These are phyloP conservation scores for Pomacea canaliculata DNA, from an alignment of 2,888 invertebrate species.

Conservation along the genomic window DNA sequence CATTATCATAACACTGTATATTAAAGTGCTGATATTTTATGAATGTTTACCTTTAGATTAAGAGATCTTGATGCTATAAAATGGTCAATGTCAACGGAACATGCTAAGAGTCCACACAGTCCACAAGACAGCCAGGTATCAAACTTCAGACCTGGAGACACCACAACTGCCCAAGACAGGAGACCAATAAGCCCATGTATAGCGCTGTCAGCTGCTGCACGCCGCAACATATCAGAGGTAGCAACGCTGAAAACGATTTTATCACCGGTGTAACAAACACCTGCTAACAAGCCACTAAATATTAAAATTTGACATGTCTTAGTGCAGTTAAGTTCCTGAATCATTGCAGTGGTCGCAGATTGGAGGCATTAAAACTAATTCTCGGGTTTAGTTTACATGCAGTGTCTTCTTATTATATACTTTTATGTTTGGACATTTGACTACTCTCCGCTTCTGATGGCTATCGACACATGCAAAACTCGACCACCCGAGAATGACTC, in stretches of 20 bases:
- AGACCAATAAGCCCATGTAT: slow-evolving; percentile 36
- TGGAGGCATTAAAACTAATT: too few species aligned
- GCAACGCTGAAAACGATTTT: slow-evolving; percentile 3
- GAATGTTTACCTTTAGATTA: slow-evolving; percentile 29
- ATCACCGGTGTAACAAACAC: slow-evolving; percentile 25
- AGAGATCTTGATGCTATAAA: slow-evolving; percentile 35
- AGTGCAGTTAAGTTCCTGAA: too few species aligned
- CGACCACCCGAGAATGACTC: too few species aligned
- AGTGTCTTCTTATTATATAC: too few species aligned
- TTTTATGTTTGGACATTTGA: too few species aligned
- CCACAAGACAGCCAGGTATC: slow-evolving; percentile 23
- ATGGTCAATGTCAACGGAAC: slow-evolving; percentile 35
- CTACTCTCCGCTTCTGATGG: too few species aligned
- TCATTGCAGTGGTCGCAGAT: too few species aligned
- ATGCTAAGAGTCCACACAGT: slow-evolving; percentile 31
- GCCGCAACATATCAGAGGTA: slow-evolving; percentile 11
- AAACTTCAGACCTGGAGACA: slow-evolving; percentile 10
- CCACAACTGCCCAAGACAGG: slow-evolving; percentile 36
- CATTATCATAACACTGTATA: too few species aligned
- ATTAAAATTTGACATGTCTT: background rate
- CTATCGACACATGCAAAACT: too few species aligned
- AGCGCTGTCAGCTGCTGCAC: slow-evolving; percentile 31
- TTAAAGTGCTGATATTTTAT: too few species aligned
- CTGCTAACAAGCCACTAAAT: slow-evolving; percentile 2
- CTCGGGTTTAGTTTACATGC: too few species aligned